Base-by-base conservation (phyloP, 2,797 vertebrate genomes). In the Premnoplex brunnescens region DNA sequence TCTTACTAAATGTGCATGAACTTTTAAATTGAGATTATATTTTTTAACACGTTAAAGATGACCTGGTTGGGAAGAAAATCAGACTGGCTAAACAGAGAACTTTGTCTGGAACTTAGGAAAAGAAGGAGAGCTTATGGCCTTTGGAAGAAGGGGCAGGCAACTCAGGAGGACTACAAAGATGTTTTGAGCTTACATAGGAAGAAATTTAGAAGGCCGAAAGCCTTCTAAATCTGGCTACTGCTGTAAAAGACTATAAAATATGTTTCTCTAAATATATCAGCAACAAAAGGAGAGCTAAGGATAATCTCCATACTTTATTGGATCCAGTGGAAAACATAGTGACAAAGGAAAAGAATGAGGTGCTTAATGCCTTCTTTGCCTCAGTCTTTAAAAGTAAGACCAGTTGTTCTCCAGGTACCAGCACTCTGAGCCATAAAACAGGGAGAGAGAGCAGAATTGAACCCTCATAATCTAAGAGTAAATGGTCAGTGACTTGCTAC, bases 251-350 rank as follows among this genome's bases (percentile, higher is more conserved):
- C 3, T n/a, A 37, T 23, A 37, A 58, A 64, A 74, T 71, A 60
- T 13, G 11, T 63, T 64, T 59, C 32, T 34, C 2, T 49, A n/a
- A 7, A 28, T 49, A 28, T 30, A 28, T 54, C 16, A n/a, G 2
- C 32, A 75, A 20, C 12, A 71, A 60, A 54, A 60, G 15, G 21
- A 80, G 13, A 51, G 21, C 18, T 59, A 48, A 59, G 34, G 52
- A 82, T 23, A 34, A 43, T 59, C 6, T 43, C 10, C 14, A 12
- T 59, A 30, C 37, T 34, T 46, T 59, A 26, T 34, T 67, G 21
- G 4, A 21, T 67, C 14, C 18, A 4, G 24, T 0, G 2, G 30
- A 34, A 36, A 73, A 62, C 3, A 9, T 6, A 48, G 13, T 7
- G 13, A 79, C 41, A 54, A 66, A 67, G 19, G 34, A 60, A 55